Evolutionary conservation across 1,140 invertebrate species (phyloP), one percentile per base, ranked within the genome.

Genomic region (Heliconius hermathena): DNA sequence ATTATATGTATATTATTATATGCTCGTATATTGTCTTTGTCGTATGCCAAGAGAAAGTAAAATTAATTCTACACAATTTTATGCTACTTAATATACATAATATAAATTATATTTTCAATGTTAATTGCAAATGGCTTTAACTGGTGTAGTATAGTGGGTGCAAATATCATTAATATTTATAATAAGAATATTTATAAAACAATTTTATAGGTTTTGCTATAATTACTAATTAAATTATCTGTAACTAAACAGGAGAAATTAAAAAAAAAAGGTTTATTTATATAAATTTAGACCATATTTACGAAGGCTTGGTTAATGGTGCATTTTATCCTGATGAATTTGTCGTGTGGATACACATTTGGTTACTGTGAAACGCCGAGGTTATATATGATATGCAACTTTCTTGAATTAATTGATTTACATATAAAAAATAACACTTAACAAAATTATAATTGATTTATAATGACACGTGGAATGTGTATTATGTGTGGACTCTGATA

Each of bases 321-420:
- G 9, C 26, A 16, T 13, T 13, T 66, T 66, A 13, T 29, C 9
- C 60, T 13, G 9, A 9, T 16, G 13, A 66, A 26, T 29, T 60
- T 60, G 2, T 11, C 60, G 11, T 66, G 26, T 66, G 22, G 22
- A 66, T 66, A 66, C 22, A 13, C 16, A 52, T 13, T 66, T 66
- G 16, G 26, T 29, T 60, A 29, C 22, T 66, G 22, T 66, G 5
- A 29, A 66, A 66, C 26, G 26, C 22, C 60, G 60, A 66, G 60
- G 60, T 66, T 66, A 66, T 29, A 66, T 29, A 66, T 66, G 60
- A 66, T 66, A 66, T 66, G 60, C 60, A 26, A 66, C 60, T 66
- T 66, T 66, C 60, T 66, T 66, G 60, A 66, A 66, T 29, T 66
- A 29, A 66, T 66, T 66, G 60, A 66, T 11, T 26, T 29, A 16